These are phyloP conservation scores for Micropoecilia bifurca DNA, from an alignment of 2,797 vertebrate genomes.

Conservation along the genomic window DNA sequence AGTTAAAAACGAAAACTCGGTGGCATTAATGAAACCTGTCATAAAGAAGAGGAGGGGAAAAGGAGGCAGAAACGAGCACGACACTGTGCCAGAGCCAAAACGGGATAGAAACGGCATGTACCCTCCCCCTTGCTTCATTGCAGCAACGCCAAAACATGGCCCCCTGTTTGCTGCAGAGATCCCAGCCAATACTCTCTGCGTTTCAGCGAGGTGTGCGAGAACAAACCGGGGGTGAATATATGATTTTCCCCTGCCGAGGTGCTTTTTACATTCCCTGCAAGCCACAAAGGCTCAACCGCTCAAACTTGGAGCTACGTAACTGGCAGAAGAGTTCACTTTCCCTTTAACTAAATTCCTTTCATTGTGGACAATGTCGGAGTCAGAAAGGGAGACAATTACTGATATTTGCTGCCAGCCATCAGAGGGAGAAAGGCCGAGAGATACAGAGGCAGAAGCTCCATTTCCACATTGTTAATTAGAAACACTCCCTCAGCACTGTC, in stretches of 20 bases:
- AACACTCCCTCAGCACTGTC: slow-evolving; percentile 46
- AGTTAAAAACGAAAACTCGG: slow-evolving; percentile 59
- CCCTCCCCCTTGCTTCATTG: slow-evolving; percentile 5
- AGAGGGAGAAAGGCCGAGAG: slow-evolving; percentile 43
- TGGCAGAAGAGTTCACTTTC: slow-evolving; percentile 65
- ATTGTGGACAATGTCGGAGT: slow-evolving; percentile 63
- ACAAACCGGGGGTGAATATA: slow-evolving; percentile 52
- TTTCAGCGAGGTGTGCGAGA: slow-evolving; percentile 34
- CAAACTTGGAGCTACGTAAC: slow-evolving; percentile 43
- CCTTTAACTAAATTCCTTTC: slow-evolving; percentile 62
- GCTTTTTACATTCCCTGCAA: slow-evolving; percentile 12
- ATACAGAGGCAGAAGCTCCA: slow-evolving; percentile 56
- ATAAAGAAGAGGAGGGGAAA: neutral
- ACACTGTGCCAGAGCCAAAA: slow-evolving; percentile 61
- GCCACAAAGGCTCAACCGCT: slow-evolving; percentile 43
- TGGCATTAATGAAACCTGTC: slow-evolving; percentile 56
- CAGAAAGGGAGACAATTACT: slow-evolving; percentile 72
- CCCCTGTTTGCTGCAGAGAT: slow-evolving; percentile 39
- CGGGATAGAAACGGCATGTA: slow-evolving; percentile 58
- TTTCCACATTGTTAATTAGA: slow-evolving; percentile 77
- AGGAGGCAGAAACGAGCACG: slow-evolving; percentile 50
- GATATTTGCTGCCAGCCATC: slow-evolving; percentile 76
- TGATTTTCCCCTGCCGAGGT: slow-evolving; percentile 31
- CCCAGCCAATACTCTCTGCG: slow-evolving; percentile 26
- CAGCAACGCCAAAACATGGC: slow-evolving; percentile 21